Evolutionary conservation across 2,797 vertebrate genomes (phyloP).

Genomic region (Peromyscus attwateri): DNA sequence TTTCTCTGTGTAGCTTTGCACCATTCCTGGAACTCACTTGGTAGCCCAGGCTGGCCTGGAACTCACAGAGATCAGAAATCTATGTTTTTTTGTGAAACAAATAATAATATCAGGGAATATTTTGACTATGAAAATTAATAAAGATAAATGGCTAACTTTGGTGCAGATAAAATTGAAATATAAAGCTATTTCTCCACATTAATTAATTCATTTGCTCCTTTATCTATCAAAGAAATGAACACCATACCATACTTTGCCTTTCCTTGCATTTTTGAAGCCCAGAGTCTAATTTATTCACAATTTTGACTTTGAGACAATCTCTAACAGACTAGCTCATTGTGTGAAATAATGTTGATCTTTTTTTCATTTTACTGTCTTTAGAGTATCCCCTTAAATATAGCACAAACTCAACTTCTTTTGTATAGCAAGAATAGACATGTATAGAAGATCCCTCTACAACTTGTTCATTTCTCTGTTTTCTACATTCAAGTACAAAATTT

Average conservation of each 20-base stretch:
- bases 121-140: slow-evolving; percentile 24
- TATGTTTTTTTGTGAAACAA: neutral
- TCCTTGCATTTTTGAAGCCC: neutral
- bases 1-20: no score
- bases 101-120: neutral
- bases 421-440: neutral
- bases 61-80: no score
- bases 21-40: no score
- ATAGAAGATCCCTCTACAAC: neutral
- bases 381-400: neutral
- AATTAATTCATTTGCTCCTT: slow-evolving; percentile 25
- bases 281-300: neutral
- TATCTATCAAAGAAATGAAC: neutral
- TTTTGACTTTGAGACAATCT: neutral
- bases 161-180: neutral
- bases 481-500: neutral
- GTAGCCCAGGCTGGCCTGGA: no score
- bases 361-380: neutral
- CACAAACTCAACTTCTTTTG: neutral
- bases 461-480: neutral
- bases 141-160: neutral
- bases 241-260: neutral
- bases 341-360: neutral
- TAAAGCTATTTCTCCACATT: neutral
- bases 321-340: neutral